Evolutionary conservation across 2,888 invertebrate genomes (phyloP).

Genomic region (Herminia tarsipennalis): DNA sequence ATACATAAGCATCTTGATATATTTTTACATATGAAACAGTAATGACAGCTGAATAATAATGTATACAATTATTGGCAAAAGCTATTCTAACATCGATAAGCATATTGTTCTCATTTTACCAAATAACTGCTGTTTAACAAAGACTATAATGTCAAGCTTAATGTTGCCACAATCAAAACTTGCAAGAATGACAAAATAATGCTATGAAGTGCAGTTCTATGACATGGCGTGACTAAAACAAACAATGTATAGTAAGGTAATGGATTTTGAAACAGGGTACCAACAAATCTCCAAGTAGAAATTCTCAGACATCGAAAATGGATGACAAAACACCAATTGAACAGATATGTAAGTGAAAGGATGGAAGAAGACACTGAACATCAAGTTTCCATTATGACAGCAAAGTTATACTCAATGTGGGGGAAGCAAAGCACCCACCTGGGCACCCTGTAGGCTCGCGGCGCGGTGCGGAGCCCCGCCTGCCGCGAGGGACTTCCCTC

Average conservation of each 20-base stretch:
- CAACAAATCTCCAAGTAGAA: constrained; percentile 39
- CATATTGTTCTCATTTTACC: constrained; percentile 12
- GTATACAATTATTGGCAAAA: constrained; percentile 27
- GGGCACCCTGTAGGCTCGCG: constrained; percentile 77
- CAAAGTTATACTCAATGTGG: constrained; percentile 51
- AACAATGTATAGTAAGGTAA: constrained; percentile 26
- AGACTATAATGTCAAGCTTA: constrained; percentile 36
- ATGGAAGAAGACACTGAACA: constrained; percentile 69
- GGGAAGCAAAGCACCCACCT: constrained; percentile 82
- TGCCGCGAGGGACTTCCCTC: constrained; percentile 86
- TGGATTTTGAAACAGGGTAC: constrained; percentile 40
- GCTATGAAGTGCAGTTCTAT: constrained; percentile 38
- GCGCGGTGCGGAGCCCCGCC: constrained; percentile 77
- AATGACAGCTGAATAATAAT: constrained; percentile 21
- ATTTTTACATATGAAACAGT: constrained; percentile 20
- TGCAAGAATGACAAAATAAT: constrained; percentile 44
- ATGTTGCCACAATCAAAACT: constrained; percentile 46
- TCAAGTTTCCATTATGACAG: constrained; percentile 55
- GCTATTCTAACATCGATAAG: constrained; percentile 20
- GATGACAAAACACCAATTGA: constrained; percentile 44
- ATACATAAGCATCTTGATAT: constrained; percentile 36
- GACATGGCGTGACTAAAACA: constrained; percentile 40
- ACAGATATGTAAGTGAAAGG: constrained; percentile 45
- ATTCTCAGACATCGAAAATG: constrained; percentile 50
- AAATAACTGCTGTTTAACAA: constrained; percentile 36